Base-by-base conservation (phyloP, 2,113 vertebrate species). In the Jacana jacana region DNA sequence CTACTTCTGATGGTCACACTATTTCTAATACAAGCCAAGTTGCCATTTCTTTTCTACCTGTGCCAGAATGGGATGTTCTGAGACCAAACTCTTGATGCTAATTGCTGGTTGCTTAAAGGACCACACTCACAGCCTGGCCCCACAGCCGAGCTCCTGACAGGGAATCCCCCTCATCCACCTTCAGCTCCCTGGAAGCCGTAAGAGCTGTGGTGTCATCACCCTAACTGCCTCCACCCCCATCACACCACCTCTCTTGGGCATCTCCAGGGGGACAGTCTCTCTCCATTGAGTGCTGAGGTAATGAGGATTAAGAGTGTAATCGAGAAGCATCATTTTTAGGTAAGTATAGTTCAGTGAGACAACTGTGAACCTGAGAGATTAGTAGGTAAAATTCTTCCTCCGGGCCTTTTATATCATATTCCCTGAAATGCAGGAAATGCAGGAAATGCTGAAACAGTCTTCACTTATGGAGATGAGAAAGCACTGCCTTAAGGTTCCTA, bases 361-460 rank as follows among this genome's bases (percentile, higher is more conserved):
- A 77, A 68, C 66, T 58, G 86, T 31, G 68, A 95, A 78, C 72
- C 61, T 28, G 42, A 78, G 18, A 15, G 37, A 90, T 86, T 77
- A 64, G 60, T 10, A 81, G n/a, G 66, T 60, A 81, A 92, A 94
- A 89, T 72, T 88, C 65, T 91, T 88, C 90, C 70, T 84, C 40
- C 51, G 31, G 51, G 68, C 25, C 18, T 80, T 86, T 91, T 49
- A 46, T 66, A 86, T 60, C 68, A 42, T 63, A 78, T 83, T 78
- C 3, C 60, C 58, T 61, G 52, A 93, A 91, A 96, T 13, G 49
- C 90, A 88, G 81, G 72, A 93, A 96, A 91, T 73, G 63, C 90
- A n/a, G n/a, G n/a, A n/a, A n/a, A n/a, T n/a, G n/a, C n/a, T n/a
- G n/a, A n/a, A n/a, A n/a, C n/a, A n/a, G n/a, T n/a, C 31, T 89